Base-by-base conservation (phyloP, 2,888 invertebrate species). In the Acrobasis consociella region DNA sequence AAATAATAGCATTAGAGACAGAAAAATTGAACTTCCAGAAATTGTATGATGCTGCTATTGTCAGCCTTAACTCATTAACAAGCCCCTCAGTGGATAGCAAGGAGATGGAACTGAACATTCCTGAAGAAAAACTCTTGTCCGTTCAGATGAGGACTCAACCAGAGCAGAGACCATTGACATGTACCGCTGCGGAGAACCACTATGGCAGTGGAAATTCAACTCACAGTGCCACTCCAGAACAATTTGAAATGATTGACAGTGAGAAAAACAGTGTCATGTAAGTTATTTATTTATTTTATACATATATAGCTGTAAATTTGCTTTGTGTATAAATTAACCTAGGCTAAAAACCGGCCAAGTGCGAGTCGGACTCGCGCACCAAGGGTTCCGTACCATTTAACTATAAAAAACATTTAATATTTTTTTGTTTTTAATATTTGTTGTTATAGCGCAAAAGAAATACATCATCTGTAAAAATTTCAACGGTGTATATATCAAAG, bases 221-320 rank as follows among this genome's bases (percentile, higher is more conserved):
- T 0, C 91, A 93, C 59, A 94, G 94, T 72, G 93, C 89, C 1
- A 94, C 94, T 0, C 94, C 94, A 0, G 94, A 94, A 70, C 93
- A 94, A 74, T 95, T 94, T 81, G 94, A 95, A 81, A 94, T 95
- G 72, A 94, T 94, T 68, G 94, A 94, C 60, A 93, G 84, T 72
- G 93, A 93, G 62, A 93, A 91, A 69, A 91, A 86, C 75, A 86
- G 83, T 78, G 81, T 77, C 59, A 78, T 81, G 92, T 91, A 72
- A 85, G 87, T 86, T 7, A 31, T 31, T 31, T 8, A 31, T 31
- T 31, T 31, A 5, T 7, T 31, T 3, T 3, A 22, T 5, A 22
- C 5, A 22, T 22, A 22, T 2, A 5, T 22, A 31, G 31, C 7
- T 5, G 7, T 8, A 31, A 31, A 31, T 31, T 22, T 22, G 1